These are phyloP conservation scores for Morphnarchus princeps DNA, from an alignment of 2,113 vertebrate species.

Conservation along the genomic window DNA sequence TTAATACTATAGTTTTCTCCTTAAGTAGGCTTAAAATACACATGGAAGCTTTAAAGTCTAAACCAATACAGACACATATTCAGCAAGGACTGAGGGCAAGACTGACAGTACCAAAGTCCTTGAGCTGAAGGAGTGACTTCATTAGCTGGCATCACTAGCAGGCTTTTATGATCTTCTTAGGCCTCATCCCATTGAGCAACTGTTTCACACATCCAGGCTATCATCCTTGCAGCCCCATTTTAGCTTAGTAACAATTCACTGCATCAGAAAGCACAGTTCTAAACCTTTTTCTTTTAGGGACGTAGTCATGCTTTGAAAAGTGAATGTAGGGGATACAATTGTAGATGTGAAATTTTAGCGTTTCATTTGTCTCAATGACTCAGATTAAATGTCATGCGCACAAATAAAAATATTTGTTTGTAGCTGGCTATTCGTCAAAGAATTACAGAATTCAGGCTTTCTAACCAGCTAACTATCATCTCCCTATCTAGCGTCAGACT, in stretches of 20 bases:
- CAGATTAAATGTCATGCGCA: neutral
- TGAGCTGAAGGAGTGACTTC: neutral
- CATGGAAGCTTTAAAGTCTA: neutral
- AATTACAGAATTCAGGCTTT: neutral
- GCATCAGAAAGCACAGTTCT: neutral
- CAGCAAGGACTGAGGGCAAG: neutral
- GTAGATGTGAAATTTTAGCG: neutral
- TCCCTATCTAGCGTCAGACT: neutral
- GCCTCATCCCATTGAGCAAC: accelerated
- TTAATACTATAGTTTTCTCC: neutral
- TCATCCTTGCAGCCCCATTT: neutral
- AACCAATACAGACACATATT: neutral
- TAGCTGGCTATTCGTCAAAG: neutral
- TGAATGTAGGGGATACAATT: neutral
- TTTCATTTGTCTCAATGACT: neutral
- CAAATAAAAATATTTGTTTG: neutral
- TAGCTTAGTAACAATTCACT: neutral
- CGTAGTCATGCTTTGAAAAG: neutral
- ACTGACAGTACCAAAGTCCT: neutral
- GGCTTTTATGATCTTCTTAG: neutral
- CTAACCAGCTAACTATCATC: neutral
- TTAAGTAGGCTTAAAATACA: neutral
- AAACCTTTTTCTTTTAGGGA: neutral
- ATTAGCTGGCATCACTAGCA: neutral
- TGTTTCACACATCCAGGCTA: accelerated